Evolutionary conservation across 2,797 vertebrate species (phyloP), one percentile per base, ranked within the genome.

Genomic region (Phoeniculus purpureus): DNA sequence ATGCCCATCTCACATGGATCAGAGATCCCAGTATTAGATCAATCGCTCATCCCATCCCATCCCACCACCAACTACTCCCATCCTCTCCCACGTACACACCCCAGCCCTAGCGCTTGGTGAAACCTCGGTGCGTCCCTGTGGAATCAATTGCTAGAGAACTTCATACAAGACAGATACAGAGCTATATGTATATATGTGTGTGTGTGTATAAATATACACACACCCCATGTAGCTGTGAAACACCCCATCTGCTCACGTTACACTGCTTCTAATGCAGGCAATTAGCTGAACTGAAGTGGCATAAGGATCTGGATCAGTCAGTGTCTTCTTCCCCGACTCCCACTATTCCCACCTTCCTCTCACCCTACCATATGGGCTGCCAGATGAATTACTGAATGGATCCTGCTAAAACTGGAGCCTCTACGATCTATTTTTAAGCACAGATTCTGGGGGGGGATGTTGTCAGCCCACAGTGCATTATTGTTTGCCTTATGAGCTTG

Each of bases 231-330:
- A 95, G 72, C 92, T 94, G 94, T 85, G 91, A 93, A 96, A 90
- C 73, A 83, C 40, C 86, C 94, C 95, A 95, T 96, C 95, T 96
- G 95, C 90, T 94, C 86, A 92, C 60, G 23, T 92, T 94, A 91
- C 51, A 37, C 60, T 83, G 88, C 89, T 92, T 85, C 23, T 92
- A 92, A 81, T 0, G 11, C 92, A 93, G 80, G 86, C 75, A 92
- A 96, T 94, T 94, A 92, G 76, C 93, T 43, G 75, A 90, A 82
- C 78, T 68, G 73, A 95, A 96, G 78, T 22, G 86, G 86, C 88
- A 85, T 72, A 93, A 95, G 76, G 84, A 94, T 71, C 85, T 84
- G 67, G 56, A 88, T 94, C 91, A 94, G 66, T 6, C 92, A 52
- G 34, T 85, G 90, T 58, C 84, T 94, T 90, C 54, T 92, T 65